Evolutionary conservation across 1,140 invertebrate genomes (phyloP).

Genomic region (Camponotus pennsylvanicus): DNA sequence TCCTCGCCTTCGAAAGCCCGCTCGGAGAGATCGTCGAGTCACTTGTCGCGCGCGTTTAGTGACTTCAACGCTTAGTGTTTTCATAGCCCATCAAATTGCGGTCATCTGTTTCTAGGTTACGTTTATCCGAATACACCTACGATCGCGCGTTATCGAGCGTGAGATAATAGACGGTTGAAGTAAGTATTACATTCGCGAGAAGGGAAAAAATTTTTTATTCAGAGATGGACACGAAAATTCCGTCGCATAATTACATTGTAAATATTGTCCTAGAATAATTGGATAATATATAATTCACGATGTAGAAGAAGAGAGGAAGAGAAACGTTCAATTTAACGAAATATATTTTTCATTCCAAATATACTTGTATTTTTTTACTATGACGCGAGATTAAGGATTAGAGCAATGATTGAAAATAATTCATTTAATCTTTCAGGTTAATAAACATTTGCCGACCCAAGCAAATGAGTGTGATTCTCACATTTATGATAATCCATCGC

Average conservation of each 20-base stretch:
- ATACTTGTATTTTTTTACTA: background rate
- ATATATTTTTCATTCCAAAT: background rate
- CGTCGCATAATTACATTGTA: no score
- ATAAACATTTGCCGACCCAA: no score
- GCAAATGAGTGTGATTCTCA: background rate
- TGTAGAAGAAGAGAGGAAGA: no score
- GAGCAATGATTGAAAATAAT: background rate
- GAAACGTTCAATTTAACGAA: background rate
- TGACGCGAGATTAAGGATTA: background rate
- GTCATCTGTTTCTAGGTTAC: no score
- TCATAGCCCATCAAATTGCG: conserved; percentile 7
- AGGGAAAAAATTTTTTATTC: background rate
- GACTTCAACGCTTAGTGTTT: conserved; percentile 69
- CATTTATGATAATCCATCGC: background rate
- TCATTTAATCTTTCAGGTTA: background rate
- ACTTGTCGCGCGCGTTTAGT: conserved; percentile 34
- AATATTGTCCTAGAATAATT: background rate
- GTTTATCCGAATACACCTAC: background rate
- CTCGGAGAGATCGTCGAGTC: conserved; percentile 53
- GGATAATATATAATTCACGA: no score
- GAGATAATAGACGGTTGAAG: background rate
- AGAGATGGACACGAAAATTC: background rate
- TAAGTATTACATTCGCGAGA: background rate
- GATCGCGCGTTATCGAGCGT: background rate
- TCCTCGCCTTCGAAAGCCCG: conserved; percentile 33